Evolutionary conservation across 2,888 invertebrate species (phyloP).

Genomic region (Ennomos fuscantarius): DNA sequence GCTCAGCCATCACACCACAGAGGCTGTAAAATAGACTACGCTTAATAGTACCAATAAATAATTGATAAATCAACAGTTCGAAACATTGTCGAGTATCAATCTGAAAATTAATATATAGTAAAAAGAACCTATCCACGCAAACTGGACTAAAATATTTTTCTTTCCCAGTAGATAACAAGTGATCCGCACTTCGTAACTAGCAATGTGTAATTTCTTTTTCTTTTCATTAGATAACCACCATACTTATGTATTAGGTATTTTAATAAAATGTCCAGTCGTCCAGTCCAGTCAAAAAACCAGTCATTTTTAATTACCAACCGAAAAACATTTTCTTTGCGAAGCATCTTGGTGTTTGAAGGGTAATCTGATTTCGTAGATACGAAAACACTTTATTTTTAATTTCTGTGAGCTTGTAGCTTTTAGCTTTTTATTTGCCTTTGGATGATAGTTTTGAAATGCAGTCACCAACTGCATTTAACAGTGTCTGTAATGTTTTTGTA

Average conservation of each 20-base stretch:
- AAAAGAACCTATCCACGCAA: slow-evolving; percentile 19
- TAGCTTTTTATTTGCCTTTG: background rate
- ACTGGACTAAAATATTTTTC: slow-evolving; percentile 31
- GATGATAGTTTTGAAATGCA: background rate
- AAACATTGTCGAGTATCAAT: slow-evolving; percentile 29
- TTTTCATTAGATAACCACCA: too few relatives aligned
- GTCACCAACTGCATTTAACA: background rate
- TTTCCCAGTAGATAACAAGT: too few relatives aligned
- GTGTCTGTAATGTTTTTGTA: too few relatives aligned
- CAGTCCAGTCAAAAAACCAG: too few relatives aligned
- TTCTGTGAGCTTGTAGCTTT: background rate
- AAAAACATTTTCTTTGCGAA: slow-evolving; percentile 27
- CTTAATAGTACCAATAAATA: too few relatives aligned
- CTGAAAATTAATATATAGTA: slow-evolving; percentile 17
- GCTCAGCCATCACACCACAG: too few relatives aligned
- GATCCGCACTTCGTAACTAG: too few relatives aligned
- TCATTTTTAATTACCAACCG: slow-evolving; percentile 26
- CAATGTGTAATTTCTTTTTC: too few relatives aligned
- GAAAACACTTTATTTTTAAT: slow-evolving; percentile 16
- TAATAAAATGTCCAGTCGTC: too few relatives aligned
- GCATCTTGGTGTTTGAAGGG: slow-evolving; percentile 5
- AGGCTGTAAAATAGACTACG: too few relatives aligned
- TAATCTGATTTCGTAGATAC: slow-evolving; percentile 11
- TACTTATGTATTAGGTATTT: too few relatives aligned
- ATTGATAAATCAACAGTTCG: slow-evolving; percentile 23